These are phyloP conservation scores for Porites cylindrica DNA, from an alignment of 92 coral and sea anemone species.

Conservation along the genomic window DNA sequence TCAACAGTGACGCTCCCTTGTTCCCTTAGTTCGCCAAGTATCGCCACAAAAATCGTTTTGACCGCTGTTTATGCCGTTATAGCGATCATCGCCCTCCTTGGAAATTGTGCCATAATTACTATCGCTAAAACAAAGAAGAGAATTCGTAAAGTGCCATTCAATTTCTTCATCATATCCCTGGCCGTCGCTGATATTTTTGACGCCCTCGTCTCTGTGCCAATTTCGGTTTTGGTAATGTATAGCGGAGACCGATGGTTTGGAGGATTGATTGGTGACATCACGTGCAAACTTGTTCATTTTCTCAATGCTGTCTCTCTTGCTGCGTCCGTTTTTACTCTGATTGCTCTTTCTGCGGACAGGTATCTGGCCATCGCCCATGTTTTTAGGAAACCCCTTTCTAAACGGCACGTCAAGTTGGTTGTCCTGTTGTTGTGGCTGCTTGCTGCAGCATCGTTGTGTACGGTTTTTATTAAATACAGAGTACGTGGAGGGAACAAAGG, in stretches of 20 bases:
- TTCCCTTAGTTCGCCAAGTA: not conserved
- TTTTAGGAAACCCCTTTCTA: constrained; percentile 58
- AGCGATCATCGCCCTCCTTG: constrained; percentile 47
- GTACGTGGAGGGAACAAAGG: not conserved
- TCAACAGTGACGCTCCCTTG: not conserved
- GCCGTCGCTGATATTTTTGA: constrained; percentile 51
- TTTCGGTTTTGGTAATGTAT: not conserved
- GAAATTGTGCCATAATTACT: constrained; percentile 59
- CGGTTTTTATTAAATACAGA: constrained; percentile 11
- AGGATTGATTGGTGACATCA: constrained; percentile 38
- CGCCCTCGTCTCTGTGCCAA: constrained; percentile 32
- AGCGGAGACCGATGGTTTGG: constrained; percentile 31
- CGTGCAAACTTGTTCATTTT: constrained; percentile 44
- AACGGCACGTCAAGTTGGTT: constrained; percentile 48
- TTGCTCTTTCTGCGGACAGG: constrained; percentile 70
- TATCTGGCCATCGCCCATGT: constrained; percentile 77
- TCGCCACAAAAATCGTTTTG: not conserved
- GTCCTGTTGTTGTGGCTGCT: constrained; percentile 31
- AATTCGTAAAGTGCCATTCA: constrained; percentile 50
- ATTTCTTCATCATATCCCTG: constrained; percentile 46
- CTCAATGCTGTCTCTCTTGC: constrained; percentile 39
- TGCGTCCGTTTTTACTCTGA: constrained; percentile 64
- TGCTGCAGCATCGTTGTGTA: not conserved
- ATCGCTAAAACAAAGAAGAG: constrained; percentile 29
- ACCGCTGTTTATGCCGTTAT: constrained; percentile 42